These are phyloP conservation scores for Rostratula benghalensis DNA, from an alignment of 2,113 vertebrate species.

Conservation along the genomic window DNA sequence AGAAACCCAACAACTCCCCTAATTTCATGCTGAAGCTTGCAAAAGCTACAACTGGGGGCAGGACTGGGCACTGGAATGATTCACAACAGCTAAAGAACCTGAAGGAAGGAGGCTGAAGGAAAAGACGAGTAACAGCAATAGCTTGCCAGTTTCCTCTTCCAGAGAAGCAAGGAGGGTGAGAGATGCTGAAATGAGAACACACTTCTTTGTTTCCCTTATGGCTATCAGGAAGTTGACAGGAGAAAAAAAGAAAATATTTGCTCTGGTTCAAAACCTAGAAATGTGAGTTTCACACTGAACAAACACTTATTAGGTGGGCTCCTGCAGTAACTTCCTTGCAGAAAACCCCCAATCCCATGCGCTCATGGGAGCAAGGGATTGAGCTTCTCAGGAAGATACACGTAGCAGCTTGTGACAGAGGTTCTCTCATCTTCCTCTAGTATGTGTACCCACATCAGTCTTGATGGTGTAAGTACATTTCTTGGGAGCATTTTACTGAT, in stretches of 20 bases:
- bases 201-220: neutral
- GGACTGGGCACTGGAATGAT: neutral
- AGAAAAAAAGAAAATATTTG: neutral
- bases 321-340: neutral
- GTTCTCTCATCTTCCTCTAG: neutral
- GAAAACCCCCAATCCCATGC: neutral
- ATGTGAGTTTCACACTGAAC: neutral
- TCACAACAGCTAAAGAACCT: neutral
- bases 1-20: neutral
- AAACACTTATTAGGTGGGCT: neutral
- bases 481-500: neutral
- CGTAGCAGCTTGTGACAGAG: neutral
- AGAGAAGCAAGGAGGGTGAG: neutral
- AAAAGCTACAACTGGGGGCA: neutral
- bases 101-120: constrained; percentile 1
- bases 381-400: neutral
- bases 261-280: neutral
- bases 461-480: neutral
- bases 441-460: neutral
- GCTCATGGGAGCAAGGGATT: neutral
- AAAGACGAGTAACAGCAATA: constrained; percentile 34
- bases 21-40: neutral
- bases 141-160: neutral
- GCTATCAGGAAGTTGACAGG: neutral
- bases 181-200: constrained; percentile 7